A percentile compares a stretch with the other conserved stretches of the same genome.
phyloP scores from a whole-genome alignment of 2,797 vertebrate species.

The Ficedula albicollis region DNA sequence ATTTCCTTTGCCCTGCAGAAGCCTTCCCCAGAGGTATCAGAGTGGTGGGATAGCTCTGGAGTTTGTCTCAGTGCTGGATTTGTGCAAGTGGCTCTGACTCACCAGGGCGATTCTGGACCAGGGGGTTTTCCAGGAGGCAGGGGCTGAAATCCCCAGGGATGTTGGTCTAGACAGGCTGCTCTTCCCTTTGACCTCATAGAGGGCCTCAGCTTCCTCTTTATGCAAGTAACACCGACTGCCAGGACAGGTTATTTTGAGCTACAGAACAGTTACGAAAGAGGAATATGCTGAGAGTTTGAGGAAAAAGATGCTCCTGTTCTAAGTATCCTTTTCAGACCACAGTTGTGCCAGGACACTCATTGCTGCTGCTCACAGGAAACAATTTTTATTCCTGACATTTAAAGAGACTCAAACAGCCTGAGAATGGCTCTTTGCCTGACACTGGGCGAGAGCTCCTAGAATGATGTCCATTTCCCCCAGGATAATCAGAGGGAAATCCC shows the following conservation, averaged over 20 bases:
- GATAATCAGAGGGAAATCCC: slow-evolving; percentile 60
- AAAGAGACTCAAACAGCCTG: background rate
- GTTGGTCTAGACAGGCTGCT: slow-evolving; percentile 76
- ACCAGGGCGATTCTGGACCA: slow-evolving; percentile 43
- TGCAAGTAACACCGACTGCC: slow-evolving; percentile 65
- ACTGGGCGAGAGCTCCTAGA: background rate
- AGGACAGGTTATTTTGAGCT: slow-evolving; percentile 70
- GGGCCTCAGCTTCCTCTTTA: slow-evolving; percentile 77
- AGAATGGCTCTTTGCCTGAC: background rate
- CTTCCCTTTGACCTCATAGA: slow-evolving; percentile 65
- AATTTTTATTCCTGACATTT: slow-evolving; percentile 1
- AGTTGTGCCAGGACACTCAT: background rate
- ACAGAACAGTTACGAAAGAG: slow-evolving; percentile 60
- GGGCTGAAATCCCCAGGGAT: slow-evolving; percentile 80
- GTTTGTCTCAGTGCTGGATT: background rate
- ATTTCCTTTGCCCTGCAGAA: background rate
- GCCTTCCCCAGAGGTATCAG: background rate
- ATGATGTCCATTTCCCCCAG: slow-evolving; percentile 14
- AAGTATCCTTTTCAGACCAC: slow-evolving; percentile 33
- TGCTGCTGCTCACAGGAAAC: background rate
- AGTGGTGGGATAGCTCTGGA: background rate
- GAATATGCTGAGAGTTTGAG: background rate
- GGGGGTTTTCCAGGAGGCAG: slow-evolving; percentile 76
- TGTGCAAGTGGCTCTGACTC: slow-evolving; percentile 71
- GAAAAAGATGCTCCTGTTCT: slow-evolving; percentile 36